Base-by-base conservation (phyloP, 2,113 vertebrate genomes). In the Xiphophorus maculatus region DNA sequence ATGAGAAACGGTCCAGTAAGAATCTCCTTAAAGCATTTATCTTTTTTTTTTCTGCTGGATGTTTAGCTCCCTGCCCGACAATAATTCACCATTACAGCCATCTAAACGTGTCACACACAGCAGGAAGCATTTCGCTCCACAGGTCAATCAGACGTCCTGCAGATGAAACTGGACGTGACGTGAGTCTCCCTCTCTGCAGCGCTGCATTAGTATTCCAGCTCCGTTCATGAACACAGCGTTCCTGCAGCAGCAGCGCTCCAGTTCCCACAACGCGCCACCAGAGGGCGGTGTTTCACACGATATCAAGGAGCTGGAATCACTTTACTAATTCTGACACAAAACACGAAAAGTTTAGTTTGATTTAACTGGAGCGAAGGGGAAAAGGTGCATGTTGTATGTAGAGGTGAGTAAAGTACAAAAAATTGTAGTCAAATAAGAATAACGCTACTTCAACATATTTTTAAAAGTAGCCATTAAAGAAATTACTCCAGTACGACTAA, bases 121-220 rank as follows among this genome's bases (percentile, higher is more conserved):
- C 51, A 58, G 7, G 51, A 22, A 17, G 22, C 42, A 44, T 54
- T 54, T 25, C 22, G 48, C 51, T 58, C 51, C 51, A n/a, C 51
- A 58, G 25, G 51, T 58, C 8, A 58, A n/a, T 58, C 74, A 19
- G 28, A 1, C 19, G 63, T 54, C 27, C 37, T 66, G 69, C 32
- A 66, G 77, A 70, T 58, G 80, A 79, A 72, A 22, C 51, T 11
- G 75, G 28, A 77, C 76, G n/a, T 3, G 28, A 77, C 77, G n/a
- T 3, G 66, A 78, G 68, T 35, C 58, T 71, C 84, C 71, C 85
- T 80, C 77, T 90, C 89, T 88, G 92, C 92, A 91, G 92, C 86
- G 85, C 88, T 81, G 90, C 88, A 88, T 94, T 93, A 92, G 92
- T 93, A 94, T 94, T 93, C 92, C 71, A 79, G 82, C 76, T 83